Conservation (phyloP, 2,113 vertebrate genomes). For the Illadopsis cleaveri region DNA sequence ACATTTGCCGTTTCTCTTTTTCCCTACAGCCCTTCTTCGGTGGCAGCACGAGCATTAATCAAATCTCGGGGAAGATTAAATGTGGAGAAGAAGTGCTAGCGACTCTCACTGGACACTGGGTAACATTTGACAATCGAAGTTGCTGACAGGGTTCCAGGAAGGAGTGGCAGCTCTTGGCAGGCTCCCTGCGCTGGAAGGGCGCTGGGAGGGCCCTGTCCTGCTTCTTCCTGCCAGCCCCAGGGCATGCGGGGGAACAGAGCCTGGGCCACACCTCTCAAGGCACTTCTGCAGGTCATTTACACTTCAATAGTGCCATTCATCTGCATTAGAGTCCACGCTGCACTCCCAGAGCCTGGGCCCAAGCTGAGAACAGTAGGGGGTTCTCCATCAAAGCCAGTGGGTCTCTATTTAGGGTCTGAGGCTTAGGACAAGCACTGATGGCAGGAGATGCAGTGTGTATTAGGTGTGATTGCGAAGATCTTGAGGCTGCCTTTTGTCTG, state of each 20-base stretch:
- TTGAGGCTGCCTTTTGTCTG: background rate
- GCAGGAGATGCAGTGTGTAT: background rate
- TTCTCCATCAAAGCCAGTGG: background rate
- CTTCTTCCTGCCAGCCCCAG: background rate
- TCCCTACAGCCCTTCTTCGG: conserved; percentile 89
- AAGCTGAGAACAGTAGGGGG: background rate
- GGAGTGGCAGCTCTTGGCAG: background rate
- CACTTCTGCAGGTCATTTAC: background rate
- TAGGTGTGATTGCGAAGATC: background rate
- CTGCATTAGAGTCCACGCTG: background rate
- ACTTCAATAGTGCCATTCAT: background rate
- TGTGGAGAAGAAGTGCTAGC: conserved; percentile 85
- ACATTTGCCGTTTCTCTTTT: background rate
- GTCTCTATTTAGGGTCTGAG: background rate
- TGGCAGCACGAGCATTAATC: conserved; percentile 85
- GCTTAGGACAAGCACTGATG: background rate
- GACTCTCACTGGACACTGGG: conserved; percentile 90
- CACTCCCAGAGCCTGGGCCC: background rate
- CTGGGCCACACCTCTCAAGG: background rate
- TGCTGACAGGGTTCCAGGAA: background rate
- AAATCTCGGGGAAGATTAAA: conserved; percentile 90
- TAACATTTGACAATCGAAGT: conserved; percentile 22
- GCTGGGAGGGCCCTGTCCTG: background rate
- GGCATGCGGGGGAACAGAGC: background rate
- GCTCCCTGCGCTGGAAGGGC: background rate